Evolutionary conservation across 2,797 vertebrate species (phyloP).

Genomic region (Syndactyla subalaris): DNA sequence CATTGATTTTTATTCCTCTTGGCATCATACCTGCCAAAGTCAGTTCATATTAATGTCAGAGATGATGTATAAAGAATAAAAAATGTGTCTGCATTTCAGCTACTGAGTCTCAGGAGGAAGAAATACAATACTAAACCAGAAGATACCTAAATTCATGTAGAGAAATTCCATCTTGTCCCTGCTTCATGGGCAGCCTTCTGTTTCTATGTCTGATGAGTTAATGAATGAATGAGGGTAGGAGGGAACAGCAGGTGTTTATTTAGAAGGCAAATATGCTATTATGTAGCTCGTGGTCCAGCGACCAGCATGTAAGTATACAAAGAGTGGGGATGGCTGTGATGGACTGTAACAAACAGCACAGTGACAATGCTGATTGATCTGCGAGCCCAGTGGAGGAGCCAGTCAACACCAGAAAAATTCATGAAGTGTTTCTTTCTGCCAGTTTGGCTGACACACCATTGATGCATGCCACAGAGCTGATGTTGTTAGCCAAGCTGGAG

Average conservation of each 20-base stretch:
- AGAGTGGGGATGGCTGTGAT: background rate
- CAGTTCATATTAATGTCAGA: slow-evolving; percentile 40
- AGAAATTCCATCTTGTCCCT: background rate
- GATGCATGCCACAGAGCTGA: background rate
- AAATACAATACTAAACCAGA: background rate
- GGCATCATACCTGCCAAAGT: slow-evolving; percentile 11
- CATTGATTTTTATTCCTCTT: slow-evolving; percentile 46
- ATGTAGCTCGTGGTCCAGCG: fast-evolving
- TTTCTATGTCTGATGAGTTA: background rate
- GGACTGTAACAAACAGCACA: background rate
- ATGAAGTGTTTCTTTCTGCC: background rate
- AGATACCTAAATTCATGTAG: background rate
- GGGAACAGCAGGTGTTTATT: background rate
- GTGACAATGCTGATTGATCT: background rate
- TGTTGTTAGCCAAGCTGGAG: background rate
- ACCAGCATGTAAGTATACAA: background rate
- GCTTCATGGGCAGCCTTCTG: background rate
- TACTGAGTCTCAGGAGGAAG: background rate
- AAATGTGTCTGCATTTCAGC: background rate
- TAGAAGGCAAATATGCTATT: background rate
- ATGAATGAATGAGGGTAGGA: background rate
- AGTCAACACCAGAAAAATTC: background rate
- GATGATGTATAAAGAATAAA: background rate
- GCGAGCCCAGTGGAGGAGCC: background rate
- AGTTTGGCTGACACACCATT: background rate